Conservation (phyloP, 2,113 vertebrate species). For the zebrafish (Danio rerio) region GRCz12tu NC_133194.1:46091001-46091500, state of each 20-base stretch:
- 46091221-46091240: constrained; percentile 80
- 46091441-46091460: constrained; percentile 13
- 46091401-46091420: background rate
- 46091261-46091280: constrained; percentile 71
- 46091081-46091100: constrained; percentile 56
- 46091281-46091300: constrained; percentile 68
- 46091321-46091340: constrained; percentile 63
- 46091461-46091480: constrained; percentile 40
- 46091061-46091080: constrained; percentile 65
- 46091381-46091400: constrained; percentile 13
- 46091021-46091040: constrained; percentile 20
- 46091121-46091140: constrained; percentile 62
- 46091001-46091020: constrained; percentile 27
- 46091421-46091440: background rate
- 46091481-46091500: constrained; percentile 44
- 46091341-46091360: constrained; percentile 60
- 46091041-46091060: constrained; percentile 59
- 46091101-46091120: constrained; percentile 59
- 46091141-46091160: constrained; percentile 58
- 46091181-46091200: constrained; percentile 77
- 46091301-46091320: constrained; percentile 64
- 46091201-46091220: constrained; percentile 78
- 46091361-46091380: constrained; percentile 62
- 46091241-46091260: constrained; percentile 74
- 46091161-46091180: constrained; percentile 62